phyloP scores from a whole-genome alignment of 2,797 vertebrate genomes.

The Tokudaia muenninki region DNA sequence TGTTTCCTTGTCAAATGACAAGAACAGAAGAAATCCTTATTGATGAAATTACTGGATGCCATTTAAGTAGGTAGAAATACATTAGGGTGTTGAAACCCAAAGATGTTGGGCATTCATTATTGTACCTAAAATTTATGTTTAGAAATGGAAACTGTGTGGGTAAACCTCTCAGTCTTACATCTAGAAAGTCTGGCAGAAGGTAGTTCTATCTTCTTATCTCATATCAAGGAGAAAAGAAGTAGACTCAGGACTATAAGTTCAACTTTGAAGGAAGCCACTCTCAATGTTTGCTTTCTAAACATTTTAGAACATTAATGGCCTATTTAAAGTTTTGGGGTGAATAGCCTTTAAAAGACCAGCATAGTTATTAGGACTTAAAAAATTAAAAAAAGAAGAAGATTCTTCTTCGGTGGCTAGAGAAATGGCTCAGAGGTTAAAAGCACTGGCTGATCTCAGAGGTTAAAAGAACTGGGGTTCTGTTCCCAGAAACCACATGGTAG shows the following conservation, averaged over 20 bases:
- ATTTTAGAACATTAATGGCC: constrained; percentile 63
- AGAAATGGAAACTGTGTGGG: constrained; percentile 19
- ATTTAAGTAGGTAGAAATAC: constrained; percentile 78
- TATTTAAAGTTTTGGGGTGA: constrained; percentile 57
- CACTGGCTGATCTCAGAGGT: not conserved
- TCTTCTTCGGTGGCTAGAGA: not conserved
- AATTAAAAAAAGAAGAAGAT: not conserved
- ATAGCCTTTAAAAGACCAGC: not conserved
- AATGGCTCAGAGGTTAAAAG: not conserved
- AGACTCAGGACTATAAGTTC: constrained; percentile 62
- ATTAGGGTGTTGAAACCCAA: not conserved
- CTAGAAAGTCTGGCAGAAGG: constrained; percentile 56
- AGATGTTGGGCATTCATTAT: constrained; percentile 56
- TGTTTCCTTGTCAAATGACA: constrained; percentile 86
- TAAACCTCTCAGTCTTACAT: not conserved
- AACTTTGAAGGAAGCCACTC: constrained; percentile 74
- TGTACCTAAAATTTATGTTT: constrained; percentile 55
- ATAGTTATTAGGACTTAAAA: not conserved
- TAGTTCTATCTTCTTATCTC: constrained; percentile 54
- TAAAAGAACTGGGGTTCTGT: not conserved
- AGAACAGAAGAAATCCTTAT: constrained; percentile 69
- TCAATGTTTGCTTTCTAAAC: constrained; percentile 54
- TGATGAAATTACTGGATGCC: constrained; percentile 80
- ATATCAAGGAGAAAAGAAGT: constrained; percentile 68
- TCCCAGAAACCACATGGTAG: not conserved